Conservation (phyloP, 2,888 invertebrate genomes). For the Tenthredo amoena region DNA sequence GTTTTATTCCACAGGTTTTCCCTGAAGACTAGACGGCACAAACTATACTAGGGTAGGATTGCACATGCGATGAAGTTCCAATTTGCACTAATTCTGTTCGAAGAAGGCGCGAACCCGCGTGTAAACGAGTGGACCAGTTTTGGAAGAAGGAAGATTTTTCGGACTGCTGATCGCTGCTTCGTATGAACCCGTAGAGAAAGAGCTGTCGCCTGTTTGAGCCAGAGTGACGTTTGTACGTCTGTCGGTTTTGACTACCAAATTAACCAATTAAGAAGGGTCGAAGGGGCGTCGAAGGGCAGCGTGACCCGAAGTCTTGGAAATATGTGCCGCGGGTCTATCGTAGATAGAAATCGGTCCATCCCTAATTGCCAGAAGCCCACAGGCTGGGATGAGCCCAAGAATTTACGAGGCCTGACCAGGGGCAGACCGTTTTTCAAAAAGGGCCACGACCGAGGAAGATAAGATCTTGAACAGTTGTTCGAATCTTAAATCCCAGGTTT, state of each 20-base stretch:
- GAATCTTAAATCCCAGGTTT: conserved; percentile 7
- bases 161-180: no score
- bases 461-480: conserved; percentile 31
- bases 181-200: background rate
- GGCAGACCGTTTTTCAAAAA: conserved; percentile 41
- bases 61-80: no score
- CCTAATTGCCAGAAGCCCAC: conserved; percentile 44
- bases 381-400: conserved; percentile 14
- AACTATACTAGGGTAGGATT: no score
- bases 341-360: conserved; percentile 46
- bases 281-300: conserved; percentile 22
- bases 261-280: conserved; percentile 50
- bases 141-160: no score
- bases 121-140: no score
- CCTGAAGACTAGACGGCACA: no score
- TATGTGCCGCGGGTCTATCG: conserved; percentile 21
- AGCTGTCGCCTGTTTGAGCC: conserved; percentile 3
- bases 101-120: no score
- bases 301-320: conserved; percentile 39
- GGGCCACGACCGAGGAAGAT: conserved; percentile 24
- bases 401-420: conserved; percentile 38
- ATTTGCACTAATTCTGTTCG: no score
- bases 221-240: background rate
- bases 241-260: conserved; percentile 46
- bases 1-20: no score